These are phyloP conservation scores for Brachyalestes nurse DNA, from an alignment of 2,797 vertebrate genomes.

Conservation along the genomic window DNA sequence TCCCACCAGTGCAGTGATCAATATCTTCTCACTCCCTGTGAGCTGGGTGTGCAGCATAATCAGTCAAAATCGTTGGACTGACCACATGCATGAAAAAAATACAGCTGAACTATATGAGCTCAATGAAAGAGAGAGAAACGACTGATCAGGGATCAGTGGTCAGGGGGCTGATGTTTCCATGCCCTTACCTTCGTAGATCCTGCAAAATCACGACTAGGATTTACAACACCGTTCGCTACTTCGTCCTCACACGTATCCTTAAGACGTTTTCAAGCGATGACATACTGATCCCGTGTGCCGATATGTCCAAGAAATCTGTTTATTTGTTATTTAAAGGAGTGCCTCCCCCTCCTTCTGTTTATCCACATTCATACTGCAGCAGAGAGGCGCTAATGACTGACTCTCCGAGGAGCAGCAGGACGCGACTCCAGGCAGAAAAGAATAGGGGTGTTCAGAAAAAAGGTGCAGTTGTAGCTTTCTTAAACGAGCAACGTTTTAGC, in stretches of 20 bases:
- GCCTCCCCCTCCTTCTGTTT: not conserved
- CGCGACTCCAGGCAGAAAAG: not conserved
- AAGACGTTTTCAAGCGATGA: not conserved
- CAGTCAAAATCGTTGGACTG: too few species aligned
- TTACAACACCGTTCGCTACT: constrained; percentile 2
- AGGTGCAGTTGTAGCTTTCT: not conserved
- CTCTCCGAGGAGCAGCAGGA: constrained; percentile 32
- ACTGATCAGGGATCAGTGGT: not conserved
- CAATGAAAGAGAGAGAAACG: not conserved
- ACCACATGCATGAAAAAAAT: not conserved
- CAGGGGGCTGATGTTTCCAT: constrained; percentile 6
- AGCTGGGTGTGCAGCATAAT: not conserved
- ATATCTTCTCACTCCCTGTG: constrained; percentile 1
- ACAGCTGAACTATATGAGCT: not conserved
- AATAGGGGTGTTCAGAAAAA: not conserved
- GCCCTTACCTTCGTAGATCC: constrained; percentile 50
- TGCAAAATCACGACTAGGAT: constrained; percentile 18
- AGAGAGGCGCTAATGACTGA: constrained; percentile 51
- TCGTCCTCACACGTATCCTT: not conserved
- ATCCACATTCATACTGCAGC: constrained; percentile 49
- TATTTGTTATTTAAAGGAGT: not conserved
- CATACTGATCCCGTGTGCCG: constrained; percentile 37
- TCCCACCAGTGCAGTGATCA: not conserved
- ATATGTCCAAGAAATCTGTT: constrained; percentile 27
- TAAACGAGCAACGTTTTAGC: too few species aligned